Conservation (phyloP, 2,888 invertebrate genomes). For the Sthenelais limicola region DNA sequence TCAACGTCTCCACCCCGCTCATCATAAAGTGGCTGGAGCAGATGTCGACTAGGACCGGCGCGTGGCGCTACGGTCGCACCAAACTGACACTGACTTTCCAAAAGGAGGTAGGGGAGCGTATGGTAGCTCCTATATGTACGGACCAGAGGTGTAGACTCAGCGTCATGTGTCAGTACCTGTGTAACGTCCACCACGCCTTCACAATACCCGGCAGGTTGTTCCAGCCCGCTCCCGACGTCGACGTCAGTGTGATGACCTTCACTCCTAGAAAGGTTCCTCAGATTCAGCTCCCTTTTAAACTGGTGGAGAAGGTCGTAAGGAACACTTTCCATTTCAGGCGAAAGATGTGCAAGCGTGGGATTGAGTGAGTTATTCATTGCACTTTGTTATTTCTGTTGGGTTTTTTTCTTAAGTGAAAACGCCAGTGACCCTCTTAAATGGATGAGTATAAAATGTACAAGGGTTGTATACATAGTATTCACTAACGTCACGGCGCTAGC, state of each 20-base stretch:
- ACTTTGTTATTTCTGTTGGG: background rate
- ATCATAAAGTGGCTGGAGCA: constrained; percentile 89
- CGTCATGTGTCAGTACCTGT: constrained; percentile 95
- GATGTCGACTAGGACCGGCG: constrained; percentile 81
- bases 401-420: background rate
- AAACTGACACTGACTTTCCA: constrained; percentile 96
- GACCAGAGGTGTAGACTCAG: constrained; percentile 89
- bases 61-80: constrained; percentile 80
- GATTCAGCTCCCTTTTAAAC: constrained; percentile 82
- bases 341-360: constrained; percentile 77
- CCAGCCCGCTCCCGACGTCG: constrained; percentile 95
- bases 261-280: constrained; percentile 84
- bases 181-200: constrained; percentile 86
- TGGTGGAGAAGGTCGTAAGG: constrained; percentile 91
- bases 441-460: background rate
- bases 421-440: background rate
- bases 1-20: constrained; percentile 93
- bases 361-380: constrained; percentile 61
- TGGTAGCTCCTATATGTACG: constrained; percentile 82
- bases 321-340: constrained; percentile 91
- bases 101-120: constrained; percentile 96
- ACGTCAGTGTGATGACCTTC: constrained; percentile 94
- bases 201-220: constrained; percentile 91
- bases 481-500: no score
- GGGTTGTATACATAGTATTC: no score